A percentile compares a stretch with the other conserved stretches of the same genome.
Evolutionary conservation across 1,140 invertebrate genomes (phyloP).

Genomic region (Papilio machaon): DNA sequence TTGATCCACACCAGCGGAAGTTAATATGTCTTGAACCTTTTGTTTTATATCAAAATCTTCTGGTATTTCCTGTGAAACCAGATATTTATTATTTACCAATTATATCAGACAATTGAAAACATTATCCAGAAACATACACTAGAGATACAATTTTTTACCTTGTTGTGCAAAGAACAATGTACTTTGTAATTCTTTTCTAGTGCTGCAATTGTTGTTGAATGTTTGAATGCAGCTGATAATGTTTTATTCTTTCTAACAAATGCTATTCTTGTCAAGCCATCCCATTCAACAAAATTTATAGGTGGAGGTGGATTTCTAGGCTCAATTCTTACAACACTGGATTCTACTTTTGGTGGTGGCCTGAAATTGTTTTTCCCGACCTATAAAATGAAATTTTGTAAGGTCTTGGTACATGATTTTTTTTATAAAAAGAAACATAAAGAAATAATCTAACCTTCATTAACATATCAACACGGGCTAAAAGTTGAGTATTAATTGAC

Average conservation of each 20-base stretch:
- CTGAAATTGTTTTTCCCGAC: conserved; percentile 99
- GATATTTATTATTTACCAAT: conserved; percentile 13
- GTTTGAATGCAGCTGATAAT: conserved; percentile 92
- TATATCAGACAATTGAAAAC: not conserved
- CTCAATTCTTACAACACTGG: conserved; percentile 98
- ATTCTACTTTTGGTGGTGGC: conserved; percentile 99
- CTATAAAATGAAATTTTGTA: conserved; percentile 71
- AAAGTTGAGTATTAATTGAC: conserved; percentile 97
- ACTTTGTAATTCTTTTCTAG: conserved; percentile 96
- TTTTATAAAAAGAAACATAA: not conserved
- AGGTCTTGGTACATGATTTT: not conserved
- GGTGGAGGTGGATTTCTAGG: conserved; percentile 97
- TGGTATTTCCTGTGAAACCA: conserved; percentile 86
- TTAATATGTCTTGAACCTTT: conserved; percentile 90
- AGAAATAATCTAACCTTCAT: conserved; percentile 91
- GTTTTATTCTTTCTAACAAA: conserved; percentile 99
- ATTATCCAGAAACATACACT: not conserved
- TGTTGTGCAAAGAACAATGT: conserved; percentile 93
- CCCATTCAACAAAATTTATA: conserved; percentile 99
- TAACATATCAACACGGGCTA: conserved; percentile 97
- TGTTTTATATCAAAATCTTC: conserved; percentile 93
- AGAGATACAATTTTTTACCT: conserved; percentile 81
- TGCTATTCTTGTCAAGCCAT: conserved; percentile 96
- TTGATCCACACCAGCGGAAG: conserved; percentile 85
- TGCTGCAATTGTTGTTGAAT: conserved; percentile 90